These are phyloP conservation scores for Apus apus DNA, from an alignment of 2,113 vertebrate genomes.

Conservation along the genomic window DNA sequence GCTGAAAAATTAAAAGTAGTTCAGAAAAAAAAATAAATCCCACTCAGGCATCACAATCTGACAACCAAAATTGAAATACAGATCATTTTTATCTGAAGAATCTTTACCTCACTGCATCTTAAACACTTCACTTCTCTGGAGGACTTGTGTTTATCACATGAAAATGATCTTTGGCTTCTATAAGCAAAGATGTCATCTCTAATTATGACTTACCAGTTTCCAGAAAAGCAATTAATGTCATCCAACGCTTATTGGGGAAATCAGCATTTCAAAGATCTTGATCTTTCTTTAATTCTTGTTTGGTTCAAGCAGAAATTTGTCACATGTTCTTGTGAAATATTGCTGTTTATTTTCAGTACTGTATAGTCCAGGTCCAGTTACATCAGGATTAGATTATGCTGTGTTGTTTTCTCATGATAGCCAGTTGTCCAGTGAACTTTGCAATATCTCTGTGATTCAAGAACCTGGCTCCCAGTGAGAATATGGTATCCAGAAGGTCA, in stretches of 20 bases:
- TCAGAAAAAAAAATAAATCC: neutral
- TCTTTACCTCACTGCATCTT: neutral
- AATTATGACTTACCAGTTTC: conserved; percentile 1
- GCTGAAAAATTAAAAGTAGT: neutral
- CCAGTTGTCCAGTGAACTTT: neutral
- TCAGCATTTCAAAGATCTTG: neutral
- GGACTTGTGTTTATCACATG: neutral
- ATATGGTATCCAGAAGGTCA: neutral
- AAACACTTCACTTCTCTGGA: neutral
- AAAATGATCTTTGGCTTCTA: conserved; percentile 22
- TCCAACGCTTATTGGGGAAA: neutral
- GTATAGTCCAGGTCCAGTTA: neutral
- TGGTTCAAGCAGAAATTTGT: neutral
- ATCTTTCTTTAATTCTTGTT: neutral
- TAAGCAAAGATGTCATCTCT: conserved; percentile 12
- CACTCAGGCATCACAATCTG: neutral
- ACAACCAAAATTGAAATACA: neutral
- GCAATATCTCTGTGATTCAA: neutral
- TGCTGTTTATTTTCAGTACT: neutral
- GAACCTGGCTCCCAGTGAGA: neutral
- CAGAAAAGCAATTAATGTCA: neutral
- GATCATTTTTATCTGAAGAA: neutral
- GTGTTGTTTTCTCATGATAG: neutral
- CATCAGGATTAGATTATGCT: neutral
- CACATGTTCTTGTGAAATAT: neutral